Conservation (phyloP, 2,888 invertebrate genomes). For the Empis stercorea region DNA sequence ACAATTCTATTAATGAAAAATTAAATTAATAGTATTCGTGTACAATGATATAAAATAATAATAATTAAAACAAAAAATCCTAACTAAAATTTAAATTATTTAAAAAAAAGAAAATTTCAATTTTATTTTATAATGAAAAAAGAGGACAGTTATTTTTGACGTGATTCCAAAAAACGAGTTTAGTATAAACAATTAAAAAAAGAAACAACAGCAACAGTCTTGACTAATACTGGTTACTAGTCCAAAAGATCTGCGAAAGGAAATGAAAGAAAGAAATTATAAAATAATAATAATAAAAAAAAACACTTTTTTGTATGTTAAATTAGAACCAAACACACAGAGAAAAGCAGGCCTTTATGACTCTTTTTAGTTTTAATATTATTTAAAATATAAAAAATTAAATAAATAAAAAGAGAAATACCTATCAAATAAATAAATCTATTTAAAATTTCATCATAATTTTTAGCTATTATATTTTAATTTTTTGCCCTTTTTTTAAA, state of each 20-base stretch:
- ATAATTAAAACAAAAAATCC: background rate
- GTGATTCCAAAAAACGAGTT: background rate
- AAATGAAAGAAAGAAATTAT: background rate
- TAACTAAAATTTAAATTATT: background rate
- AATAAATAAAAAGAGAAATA: no score
- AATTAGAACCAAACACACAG: no score
- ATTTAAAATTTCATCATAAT: no score
- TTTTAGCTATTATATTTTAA: no score
- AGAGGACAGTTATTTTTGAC: background rate
- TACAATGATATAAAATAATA: background rate
- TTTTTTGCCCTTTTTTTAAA: no score
- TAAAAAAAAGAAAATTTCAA: background rate
- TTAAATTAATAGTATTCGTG: background rate
- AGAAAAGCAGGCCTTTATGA: no score
- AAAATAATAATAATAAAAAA: no score
- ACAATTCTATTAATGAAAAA: constrained; percentile 9
- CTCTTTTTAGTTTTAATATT: no score
- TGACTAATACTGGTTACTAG: constrained; percentile 1
- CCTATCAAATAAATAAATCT: no score
- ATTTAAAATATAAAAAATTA: no score
- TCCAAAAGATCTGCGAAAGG: background rate
- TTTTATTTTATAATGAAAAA: background rate
- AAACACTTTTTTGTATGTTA: no score
- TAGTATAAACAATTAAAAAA: background rate
- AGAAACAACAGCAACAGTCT: background rate